Evolutionary conservation across 2,888 invertebrate genomes (phyloP), one percentile per base, ranked within the genome.

Genomic region (Yponomeuta cagnagella): DNA sequence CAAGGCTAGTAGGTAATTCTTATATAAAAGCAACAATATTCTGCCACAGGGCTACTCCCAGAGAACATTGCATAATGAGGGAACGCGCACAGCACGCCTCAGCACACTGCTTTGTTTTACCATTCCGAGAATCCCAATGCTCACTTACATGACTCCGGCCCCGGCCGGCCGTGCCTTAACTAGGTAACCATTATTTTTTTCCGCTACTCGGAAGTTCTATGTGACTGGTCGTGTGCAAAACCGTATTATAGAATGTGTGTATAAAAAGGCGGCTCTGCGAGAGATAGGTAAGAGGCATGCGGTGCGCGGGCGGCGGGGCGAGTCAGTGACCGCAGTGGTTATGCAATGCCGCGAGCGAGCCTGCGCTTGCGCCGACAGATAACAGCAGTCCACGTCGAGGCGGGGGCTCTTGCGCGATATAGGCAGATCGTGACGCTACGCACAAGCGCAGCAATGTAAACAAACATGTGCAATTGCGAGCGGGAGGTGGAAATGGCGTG

Each of bases 261-360:
- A 68, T 63, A 71, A 63, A 71, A 58, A 58, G 33, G 37, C 31
- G 23, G 48, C 6, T 43, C 43, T 43, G 43, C 43, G 15, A 58
- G 52, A 58, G 12, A 58, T 58, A 12, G 12, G 52, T 58, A 15
- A 58, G 76, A 68, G 74, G 74, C 74, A 72, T 73, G 74, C 73
- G 65, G 58, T 33, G 69, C 63, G 70, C n/a, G 65, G 74, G 52
- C 52, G 52, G 52, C 12, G 72, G 70, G 71, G 72, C 71, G 75
- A 77, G 79, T 78, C 79, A 75, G 69, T 75, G 82, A 77, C 83
- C 83, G 77, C 78, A 71, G 72, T 72, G 76, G 78, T 83, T 82
- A 83, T 81, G 82, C 82, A 83, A 82, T 75, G 74, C 74, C 74
- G 76, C 75, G 77, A 81, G 76, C 75, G 77, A 81, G 76, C 76